A percentile compares a stretch with the other conserved stretches of the same genome.
Conservation (phyloP, 1,140 invertebrate species). For the Magallana gigas region DNA sequence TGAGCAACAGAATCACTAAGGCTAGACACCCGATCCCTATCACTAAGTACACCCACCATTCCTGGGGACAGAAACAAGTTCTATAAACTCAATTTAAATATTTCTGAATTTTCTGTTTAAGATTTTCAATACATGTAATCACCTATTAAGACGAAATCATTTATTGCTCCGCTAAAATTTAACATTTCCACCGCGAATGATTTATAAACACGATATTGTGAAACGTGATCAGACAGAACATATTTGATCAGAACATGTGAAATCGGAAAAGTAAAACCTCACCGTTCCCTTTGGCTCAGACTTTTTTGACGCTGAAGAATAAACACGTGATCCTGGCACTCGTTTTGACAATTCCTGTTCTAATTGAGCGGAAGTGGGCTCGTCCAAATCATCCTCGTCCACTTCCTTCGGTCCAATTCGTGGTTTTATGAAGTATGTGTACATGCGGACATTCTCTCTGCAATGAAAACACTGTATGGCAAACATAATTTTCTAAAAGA, state of each 20-base stretch:
- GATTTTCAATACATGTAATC: too few relatives aligned
- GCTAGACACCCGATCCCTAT: not conserved
- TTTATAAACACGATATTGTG: too few relatives aligned
- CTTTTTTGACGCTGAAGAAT: not conserved
- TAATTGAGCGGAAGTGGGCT: not conserved
- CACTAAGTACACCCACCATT: constrained; percentile 3
- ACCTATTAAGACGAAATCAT: too few relatives aligned
- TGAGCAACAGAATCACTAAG: not conserved
- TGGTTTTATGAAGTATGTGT: constrained; percentile 10
- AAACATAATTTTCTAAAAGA: too few relatives aligned
- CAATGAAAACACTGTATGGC: not conserved
- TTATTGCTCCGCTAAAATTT: too few relatives aligned
- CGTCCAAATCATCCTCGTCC: constrained; percentile 1
- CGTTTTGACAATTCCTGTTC: not conserved
- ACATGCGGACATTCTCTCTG: constrained; percentile 22
- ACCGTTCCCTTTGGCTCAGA: not conserved
- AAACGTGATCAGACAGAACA: too few relatives aligned
- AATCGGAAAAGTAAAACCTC: not conserved
- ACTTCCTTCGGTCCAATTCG: not conserved
- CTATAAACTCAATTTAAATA: too few relatives aligned
- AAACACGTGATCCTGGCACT: not conserved
- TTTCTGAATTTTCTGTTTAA: too few relatives aligned
- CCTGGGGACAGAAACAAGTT: not conserved
- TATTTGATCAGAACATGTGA: too few relatives aligned
- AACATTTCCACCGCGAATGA: too few relatives aligned